Evolutionary conservation across 2,888 invertebrate species (phyloP).

Genomic region (Spialia ferax): DNA sequence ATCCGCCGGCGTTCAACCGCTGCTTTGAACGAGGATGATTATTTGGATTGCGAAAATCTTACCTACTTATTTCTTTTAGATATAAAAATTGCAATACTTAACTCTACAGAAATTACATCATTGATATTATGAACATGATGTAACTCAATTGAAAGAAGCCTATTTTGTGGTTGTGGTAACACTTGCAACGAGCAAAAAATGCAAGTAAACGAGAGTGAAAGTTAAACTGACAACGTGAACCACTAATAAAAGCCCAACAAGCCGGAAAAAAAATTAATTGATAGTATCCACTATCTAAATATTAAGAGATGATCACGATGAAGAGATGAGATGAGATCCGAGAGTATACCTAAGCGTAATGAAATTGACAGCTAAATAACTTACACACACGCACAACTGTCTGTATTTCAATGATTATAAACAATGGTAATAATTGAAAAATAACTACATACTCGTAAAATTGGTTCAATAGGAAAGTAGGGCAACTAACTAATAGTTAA

Average conservation of each 20-base stretch:
- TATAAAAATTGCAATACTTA: not conserved
- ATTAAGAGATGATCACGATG: not conserved
- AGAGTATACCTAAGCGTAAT: too few relatives aligned
- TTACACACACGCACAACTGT: too few relatives aligned
- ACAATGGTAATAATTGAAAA: not conserved
- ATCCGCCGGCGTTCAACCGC: too few relatives aligned
- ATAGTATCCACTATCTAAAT: too few relatives aligned
- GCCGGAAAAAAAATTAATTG: not conserved
- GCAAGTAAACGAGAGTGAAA: conserved; percentile 20
- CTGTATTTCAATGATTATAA: too few relatives aligned
- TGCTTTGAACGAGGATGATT: not conserved
- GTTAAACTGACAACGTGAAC: conserved; percentile 15
- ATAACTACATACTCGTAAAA: not conserved
- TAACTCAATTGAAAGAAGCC: conserved; percentile 24
- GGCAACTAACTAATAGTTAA: conserved; percentile 23
- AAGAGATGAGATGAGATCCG: too few relatives aligned
- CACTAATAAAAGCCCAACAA: not conserved
- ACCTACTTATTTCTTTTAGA: not conserved
- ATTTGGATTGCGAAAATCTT: too few relatives aligned
- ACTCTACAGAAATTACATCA: not conserved
- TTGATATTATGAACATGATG: conserved; percentile 5
- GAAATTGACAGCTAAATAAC: too few relatives aligned
- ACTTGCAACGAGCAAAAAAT: conserved; percentile 21
- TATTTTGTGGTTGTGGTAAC: conserved; percentile 15
- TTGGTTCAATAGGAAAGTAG: not conserved